Conservation (phyloP, 1,140 invertebrate genomes). For the Anadara kagoshimensis region DNA sequence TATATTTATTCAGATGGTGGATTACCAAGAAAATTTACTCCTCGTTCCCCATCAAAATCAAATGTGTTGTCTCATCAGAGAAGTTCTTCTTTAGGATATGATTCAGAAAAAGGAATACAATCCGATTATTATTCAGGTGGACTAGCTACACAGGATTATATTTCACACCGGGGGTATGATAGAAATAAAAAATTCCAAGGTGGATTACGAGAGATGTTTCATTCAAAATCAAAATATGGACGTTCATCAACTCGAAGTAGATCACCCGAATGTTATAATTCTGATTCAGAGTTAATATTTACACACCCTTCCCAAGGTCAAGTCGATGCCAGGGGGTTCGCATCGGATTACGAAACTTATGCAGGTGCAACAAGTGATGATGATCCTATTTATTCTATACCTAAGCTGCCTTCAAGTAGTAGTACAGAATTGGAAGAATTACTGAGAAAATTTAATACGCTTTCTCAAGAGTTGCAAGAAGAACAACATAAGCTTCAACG, state of each 20-base stretch:
- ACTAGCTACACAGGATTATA: constrained; percentile 19
- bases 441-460: constrained; percentile 81
- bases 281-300: constrained; percentile 87
- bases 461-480: constrained; percentile 72
- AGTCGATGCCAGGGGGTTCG: constrained; percentile 76
- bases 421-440: constrained; percentile 75
- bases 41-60: constrained; percentile 43
- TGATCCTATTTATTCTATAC: constrained; percentile 66
- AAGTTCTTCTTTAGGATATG: constrained; percentile 9
- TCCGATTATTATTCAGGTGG: constrained; percentile 31
- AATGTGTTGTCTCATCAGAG: constrained; percentile 17
- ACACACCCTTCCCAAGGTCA: constrained; percentile 58
- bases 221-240: constrained; percentile 65
- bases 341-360: constrained; percentile 69
- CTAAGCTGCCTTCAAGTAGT: constrained; percentile 56
- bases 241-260: constrained; percentile 53
- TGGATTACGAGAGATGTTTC: constrained; percentile 63
- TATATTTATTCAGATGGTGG: constrained; percentile 46
- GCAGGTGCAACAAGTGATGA: constrained; percentile 66
- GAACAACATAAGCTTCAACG: constrained; percentile 71
- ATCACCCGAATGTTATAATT: constrained; percentile 76
- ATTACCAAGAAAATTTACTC: constrained; percentile 30
- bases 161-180: constrained; percentile 44
- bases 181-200: constrained; percentile 58
- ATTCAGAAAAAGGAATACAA: constrained; percentile 1